These are phyloP conservation scores for Elephas maximus DNA, from an alignment of 2,113 vertebrate species.

Conservation along the genomic window DNA sequence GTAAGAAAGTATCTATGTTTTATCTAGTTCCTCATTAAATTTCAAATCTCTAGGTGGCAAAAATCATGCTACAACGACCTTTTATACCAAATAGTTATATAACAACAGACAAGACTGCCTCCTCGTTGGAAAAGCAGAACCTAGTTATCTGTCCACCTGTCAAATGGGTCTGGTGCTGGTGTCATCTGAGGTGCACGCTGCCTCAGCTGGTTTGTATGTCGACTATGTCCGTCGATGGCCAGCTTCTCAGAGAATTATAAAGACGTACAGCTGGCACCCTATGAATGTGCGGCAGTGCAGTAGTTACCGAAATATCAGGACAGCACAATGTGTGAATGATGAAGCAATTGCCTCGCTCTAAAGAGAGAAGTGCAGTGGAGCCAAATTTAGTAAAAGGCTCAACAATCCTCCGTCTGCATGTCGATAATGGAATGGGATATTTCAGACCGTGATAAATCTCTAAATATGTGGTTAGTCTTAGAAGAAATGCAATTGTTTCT, in stretches of 20 bases:
- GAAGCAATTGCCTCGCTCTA: constrained; percentile 69
- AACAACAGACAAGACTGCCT: neutral
- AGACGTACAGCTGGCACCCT: neutral
- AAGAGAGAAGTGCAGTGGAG: constrained; percentile 41
- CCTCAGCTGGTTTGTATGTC: neutral
- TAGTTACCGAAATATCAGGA: constrained; percentile 51
- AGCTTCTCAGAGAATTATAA: neutral
- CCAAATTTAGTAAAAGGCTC: constrained; percentile 71
- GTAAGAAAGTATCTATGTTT: neutral
- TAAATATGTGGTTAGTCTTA: neutral
- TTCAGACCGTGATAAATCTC: neutral
- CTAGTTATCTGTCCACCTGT: neutral
- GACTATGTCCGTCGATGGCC: neutral
- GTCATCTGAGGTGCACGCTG: neutral
- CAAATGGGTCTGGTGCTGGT: neutral
- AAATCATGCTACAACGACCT: neutral
- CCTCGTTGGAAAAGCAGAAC: neutral
- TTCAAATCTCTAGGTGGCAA: neutral
- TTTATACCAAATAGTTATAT: neutral
- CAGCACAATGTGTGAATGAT: constrained; percentile 33
- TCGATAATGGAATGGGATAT: neutral
- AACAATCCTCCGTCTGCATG: constrained; percentile 1
- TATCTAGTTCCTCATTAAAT: neutral
- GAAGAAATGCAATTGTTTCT: constrained; percentile 19
- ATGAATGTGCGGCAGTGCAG: neutral